Evolutionary conservation across 2,797 vertebrate genomes (phyloP).

Genomic region (Telmatherina bonti): DNA sequence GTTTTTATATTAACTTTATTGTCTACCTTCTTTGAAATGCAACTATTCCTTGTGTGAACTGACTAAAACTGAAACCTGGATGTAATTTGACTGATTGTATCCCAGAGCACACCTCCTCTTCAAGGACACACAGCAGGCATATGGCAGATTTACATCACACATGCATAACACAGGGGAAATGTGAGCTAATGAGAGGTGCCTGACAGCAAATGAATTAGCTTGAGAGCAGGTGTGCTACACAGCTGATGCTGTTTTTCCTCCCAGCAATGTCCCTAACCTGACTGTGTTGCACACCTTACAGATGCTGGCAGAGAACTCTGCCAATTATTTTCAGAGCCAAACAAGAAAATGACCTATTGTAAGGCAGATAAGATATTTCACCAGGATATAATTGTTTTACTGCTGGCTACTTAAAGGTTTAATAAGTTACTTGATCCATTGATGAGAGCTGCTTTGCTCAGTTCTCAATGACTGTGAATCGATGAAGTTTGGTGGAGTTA

Average conservation of each 20-base stretch:
- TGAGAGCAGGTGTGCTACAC: slow-evolving; percentile 22
- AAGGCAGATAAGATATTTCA: slow-evolving; percentile 29
- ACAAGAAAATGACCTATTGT: slow-evolving; percentile 32
- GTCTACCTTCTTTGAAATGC: no score
- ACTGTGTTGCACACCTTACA: slow-evolving; percentile 25
- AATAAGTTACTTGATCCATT: slow-evolving; percentile 38
- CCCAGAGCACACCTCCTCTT: slow-evolving; percentile 22
- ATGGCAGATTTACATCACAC: slow-evolving; percentile 32
- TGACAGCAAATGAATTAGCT: slow-evolving; percentile 37
- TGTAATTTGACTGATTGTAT: slow-evolving; percentile 27
- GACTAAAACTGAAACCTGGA: slow-evolving; percentile 1
- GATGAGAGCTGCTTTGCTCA: neutral
- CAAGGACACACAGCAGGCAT: slow-evolving; percentile 49
- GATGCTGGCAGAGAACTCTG: neutral
- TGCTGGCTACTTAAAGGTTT: neutral
- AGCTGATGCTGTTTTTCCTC: slow-evolving; percentile 36
- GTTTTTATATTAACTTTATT: no score
- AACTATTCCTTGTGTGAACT: no score
- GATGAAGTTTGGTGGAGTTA: slow-evolving; percentile 14
- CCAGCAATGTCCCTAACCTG: slow-evolving; percentile 31
- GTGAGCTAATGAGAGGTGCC: slow-evolving; percentile 35
- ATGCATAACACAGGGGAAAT: slow-evolving; percentile 14
- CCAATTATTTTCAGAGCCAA: slow-evolving; percentile 21
- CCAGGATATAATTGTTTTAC: slow-evolving; percentile 10
- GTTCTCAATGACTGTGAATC: slow-evolving; percentile 7